These are phyloP conservation scores for Perca flavescens DNA, from an alignment of 2,113 vertebrate genomes.

Conservation along the genomic window DNA sequence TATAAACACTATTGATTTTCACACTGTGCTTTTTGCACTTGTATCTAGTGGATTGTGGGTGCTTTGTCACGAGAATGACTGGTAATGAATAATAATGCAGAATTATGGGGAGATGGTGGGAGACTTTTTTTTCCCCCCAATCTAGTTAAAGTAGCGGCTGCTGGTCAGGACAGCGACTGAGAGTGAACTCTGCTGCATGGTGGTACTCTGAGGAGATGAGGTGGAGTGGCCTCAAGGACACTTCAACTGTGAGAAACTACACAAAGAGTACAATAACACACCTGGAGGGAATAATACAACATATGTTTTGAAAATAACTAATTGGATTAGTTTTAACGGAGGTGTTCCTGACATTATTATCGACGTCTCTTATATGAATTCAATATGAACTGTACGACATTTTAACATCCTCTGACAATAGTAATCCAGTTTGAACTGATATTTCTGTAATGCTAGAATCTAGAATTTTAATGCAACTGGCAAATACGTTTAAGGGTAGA, in stretches of 20 bases:
- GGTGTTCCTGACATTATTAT: slow-evolving; percentile 14
- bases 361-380: slow-evolving; percentile 13
- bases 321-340: slow-evolving; percentile 26
- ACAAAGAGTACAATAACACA: background rate
- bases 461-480: slow-evolving; percentile 1
- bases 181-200: background rate
- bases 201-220: background rate
- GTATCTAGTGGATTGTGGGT: slow-evolving; percentile 63
- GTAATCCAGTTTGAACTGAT: background rate
- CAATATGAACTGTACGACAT: background rate
- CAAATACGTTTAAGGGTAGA: slow-evolving; percentile 3
- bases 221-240: slow-evolving; percentile 16
- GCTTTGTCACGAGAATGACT: slow-evolving; percentile 58
- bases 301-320: background rate
- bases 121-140: slow-evolving; percentile 27
- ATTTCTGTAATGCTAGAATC: background rate
- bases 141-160: slow-evolving; percentile 27
- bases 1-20: slow-evolving; percentile 84
- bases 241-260: slow-evolving; percentile 13
- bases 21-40: slow-evolving; percentile 67
- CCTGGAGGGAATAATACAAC: background rate
- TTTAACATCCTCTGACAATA: background rate
- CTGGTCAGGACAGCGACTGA: slow-evolving; percentile 12
- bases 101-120: slow-evolving; percentile 20
- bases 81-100: slow-evolving; percentile 76